Conservation (phyloP, 1,140 invertebrate species). For the Tetramorium simillimum region DNA sequence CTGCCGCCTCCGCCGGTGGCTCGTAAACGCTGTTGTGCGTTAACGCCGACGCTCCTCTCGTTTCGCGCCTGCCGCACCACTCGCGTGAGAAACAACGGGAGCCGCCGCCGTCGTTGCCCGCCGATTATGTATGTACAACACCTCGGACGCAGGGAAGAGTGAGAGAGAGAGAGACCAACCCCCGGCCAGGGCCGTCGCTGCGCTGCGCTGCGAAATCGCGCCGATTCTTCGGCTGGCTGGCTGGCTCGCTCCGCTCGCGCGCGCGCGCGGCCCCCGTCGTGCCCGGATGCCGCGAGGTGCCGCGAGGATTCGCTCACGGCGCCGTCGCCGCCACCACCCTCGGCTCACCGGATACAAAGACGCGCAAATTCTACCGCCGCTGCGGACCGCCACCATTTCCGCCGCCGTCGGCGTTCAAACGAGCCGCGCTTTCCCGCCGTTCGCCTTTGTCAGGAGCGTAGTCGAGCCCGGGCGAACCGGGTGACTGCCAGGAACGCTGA, state of each 20-base stretch:
- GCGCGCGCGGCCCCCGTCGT: neutral
- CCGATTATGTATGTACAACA: neutral
- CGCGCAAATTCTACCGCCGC: neutral
- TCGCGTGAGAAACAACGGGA: constrained; percentile 51
- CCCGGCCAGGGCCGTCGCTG: constrained; percentile 38
- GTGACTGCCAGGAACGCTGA: neutral
- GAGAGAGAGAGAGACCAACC: constrained; percentile 25
- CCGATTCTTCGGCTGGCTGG: constrained; percentile 6
- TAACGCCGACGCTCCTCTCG: constrained; percentile 29
- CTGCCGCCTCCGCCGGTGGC: constrained; percentile 31
- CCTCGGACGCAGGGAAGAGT: neutral
- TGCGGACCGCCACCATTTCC: neutral
- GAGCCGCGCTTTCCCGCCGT: neutral
- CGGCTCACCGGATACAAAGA: neutral
- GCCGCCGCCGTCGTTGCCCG: constrained; percentile 1
- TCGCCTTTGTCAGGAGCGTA: neutral
- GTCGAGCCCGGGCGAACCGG: neutral
- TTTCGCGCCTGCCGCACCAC: constrained; percentile 4
- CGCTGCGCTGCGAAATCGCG: constrained; percentile 21
- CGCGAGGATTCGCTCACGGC: constrained; percentile 23
- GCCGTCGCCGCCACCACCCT: neutral
- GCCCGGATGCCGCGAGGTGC: constrained; percentile 32
- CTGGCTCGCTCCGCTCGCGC: neutral
- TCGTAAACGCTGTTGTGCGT: constrained; percentile 22
- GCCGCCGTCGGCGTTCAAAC: neutral